Conservation (phyloP, 2,888 invertebrate genomes). For the Epiblema foenella region DNA sequence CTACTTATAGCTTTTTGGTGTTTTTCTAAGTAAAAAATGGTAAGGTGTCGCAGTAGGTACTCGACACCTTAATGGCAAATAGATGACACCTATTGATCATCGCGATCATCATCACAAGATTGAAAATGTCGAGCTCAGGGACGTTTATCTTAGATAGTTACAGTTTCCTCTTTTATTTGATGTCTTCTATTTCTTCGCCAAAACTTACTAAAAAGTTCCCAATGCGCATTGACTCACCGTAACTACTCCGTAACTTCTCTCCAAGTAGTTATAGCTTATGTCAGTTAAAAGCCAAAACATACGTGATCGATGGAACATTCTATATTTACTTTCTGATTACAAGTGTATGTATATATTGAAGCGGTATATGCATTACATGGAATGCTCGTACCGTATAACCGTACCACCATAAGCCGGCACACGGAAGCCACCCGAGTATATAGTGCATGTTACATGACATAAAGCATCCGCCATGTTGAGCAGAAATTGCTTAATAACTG, state of each 20-base stretch:
- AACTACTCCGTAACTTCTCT: no score
- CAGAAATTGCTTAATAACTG: slow-evolving; percentile 78
- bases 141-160: no score
- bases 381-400: slow-evolving; percentile 15
- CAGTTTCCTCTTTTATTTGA: no score
- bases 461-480: slow-evolving; percentile 66
- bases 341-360: not conserved
- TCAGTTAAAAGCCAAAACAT: not conserved
- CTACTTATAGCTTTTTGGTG: no score
- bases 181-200: not conserved
- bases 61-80: no score
- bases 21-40: no score
- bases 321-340: not conserved
- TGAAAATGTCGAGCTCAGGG: no score
- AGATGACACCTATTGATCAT: no score
- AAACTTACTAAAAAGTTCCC: not conserved
- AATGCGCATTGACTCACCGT: not conserved
- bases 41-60: no score
- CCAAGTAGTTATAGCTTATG: no score
- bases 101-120: no score
- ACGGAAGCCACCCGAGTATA: slow-evolving; percentile 42
- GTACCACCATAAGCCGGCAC: slow-evolving; percentile 29
- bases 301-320: not conserved
- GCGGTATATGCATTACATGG: not conserved
- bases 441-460: slow-evolving; percentile 51